Percentiles rank a stretch among this genome's conserved stretches.
Evolutionary conservation across 2,113 vertebrate genomes (phyloP).

Genomic region (Pampusana beccarii): DNA sequence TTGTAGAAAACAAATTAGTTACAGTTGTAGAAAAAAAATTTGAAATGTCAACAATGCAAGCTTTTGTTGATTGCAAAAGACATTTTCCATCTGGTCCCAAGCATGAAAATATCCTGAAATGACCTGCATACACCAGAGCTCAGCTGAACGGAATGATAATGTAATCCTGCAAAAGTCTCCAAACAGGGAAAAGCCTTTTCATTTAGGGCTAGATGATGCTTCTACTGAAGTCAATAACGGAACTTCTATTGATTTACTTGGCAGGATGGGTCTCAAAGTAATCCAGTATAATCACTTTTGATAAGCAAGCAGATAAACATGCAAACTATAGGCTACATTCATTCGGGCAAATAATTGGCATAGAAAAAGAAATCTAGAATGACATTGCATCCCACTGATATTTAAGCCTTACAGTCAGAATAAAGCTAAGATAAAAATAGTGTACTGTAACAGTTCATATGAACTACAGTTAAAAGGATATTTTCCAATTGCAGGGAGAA

Average conservation of each 20-base stretch:
- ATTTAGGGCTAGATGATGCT: not conserved
- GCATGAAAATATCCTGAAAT: slow-evolving; percentile 58
- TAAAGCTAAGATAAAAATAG: not conserved
- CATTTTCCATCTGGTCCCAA: slow-evolving; percentile 66
- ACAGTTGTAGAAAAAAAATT: slow-evolving; percentile 56
- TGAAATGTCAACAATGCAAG: slow-evolving; percentile 49
- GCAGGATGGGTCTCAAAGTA: not conserved
- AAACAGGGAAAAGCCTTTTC: not conserved
- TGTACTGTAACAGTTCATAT: not conserved
- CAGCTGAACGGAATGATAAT: slow-evolving; percentile 17
- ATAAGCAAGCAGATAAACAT: not conserved
- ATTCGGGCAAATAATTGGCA: not conserved
- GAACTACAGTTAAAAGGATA: not conserved
- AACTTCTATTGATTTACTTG: not conserved
- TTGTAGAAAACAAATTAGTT: slow-evolving; percentile 63
- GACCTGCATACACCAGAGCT: slow-evolving; percentile 35
- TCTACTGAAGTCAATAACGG: not conserved
- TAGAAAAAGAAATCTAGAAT: not conserved
- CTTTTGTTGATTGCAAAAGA: slow-evolving; percentile 58
- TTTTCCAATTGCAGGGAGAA: not conserved
- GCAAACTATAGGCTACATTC: not conserved
- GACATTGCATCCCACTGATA: not conserved
- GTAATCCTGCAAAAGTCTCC: not conserved
- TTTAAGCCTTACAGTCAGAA: not conserved
- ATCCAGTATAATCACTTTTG: not conserved